Evolutionary conservation across 2,113 vertebrate species (phyloP).

Genomic region (Stictonetta naevosa): DNA sequence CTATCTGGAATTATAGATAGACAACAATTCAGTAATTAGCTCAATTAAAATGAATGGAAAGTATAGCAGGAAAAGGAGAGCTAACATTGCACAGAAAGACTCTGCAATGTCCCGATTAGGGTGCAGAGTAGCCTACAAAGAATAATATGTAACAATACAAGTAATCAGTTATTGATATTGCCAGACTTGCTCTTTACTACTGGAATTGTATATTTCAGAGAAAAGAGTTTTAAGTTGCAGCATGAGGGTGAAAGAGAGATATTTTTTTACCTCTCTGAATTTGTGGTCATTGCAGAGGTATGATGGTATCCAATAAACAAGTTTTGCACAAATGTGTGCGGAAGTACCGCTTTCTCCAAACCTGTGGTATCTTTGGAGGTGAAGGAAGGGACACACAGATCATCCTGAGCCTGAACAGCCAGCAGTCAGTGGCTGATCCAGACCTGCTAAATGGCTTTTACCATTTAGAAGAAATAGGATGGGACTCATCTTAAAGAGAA

Average conservation of each 20-base stretch:
- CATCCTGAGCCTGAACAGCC: not conserved
- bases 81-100: not conserved
- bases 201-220: not conserved
- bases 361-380: not conserved
- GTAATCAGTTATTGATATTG: not conserved
- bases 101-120: not conserved
- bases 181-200: not conserved
- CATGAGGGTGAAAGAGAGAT: not conserved
- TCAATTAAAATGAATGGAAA: not conserved
- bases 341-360: not conserved
- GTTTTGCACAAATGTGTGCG: not conserved
- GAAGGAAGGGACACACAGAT: not conserved
- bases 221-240: not conserved
- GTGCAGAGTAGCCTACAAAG: fast-evolving
- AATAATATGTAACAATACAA: not conserved
- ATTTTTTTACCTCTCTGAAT: not conserved
- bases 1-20: not conserved
- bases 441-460: not conserved
- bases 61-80: not conserved
- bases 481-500: not conserved
- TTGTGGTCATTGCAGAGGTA: not conserved
- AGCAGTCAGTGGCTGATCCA: not conserved
- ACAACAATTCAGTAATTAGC: not conserved
- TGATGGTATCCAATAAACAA: not conserved
- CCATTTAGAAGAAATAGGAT: not conserved